Percentiles rank a stretch among this genome's conserved stretches.
Conservation (phyloP, 2,888 invertebrate species). For the Exephanes ischioxanthus region DNA sequence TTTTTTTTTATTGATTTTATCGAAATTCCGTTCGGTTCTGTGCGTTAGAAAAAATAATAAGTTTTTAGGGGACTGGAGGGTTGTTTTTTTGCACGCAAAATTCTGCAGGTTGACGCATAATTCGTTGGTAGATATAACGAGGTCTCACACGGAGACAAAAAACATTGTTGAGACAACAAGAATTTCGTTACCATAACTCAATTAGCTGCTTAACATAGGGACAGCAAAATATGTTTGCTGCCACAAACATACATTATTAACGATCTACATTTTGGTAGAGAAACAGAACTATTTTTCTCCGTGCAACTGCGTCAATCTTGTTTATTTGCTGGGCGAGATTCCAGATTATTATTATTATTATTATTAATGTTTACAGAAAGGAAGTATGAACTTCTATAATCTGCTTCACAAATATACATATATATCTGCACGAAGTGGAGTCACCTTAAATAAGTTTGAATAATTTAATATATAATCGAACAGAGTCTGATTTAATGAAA, state of each 20-base stretch:
- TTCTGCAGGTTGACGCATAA: background rate
- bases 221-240: too few species aligned
- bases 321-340: conserved; percentile 18
- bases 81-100: background rate
- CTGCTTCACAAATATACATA: background rate
- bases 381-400: background rate
- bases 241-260: too few species aligned
- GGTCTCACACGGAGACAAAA: background rate
- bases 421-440: too few species aligned
- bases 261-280: too few species aligned
- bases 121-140: background rate
- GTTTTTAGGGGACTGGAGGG: background rate
- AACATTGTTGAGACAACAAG: too few species aligned
- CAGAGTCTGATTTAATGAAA: too few species aligned
- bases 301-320: too few species aligned
- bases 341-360: background rate
- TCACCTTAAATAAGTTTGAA: too few species aligned
- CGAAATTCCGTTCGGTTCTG: background rate
- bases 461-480: too few species aligned
- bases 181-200: too few species aligned
- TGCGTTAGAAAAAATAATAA: background rate
- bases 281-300: too few species aligned
- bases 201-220: too few species aligned
- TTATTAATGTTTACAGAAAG: background rate
- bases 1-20: background rate